phyloP scores from a whole-genome alignment of 1,140 invertebrate species.

The Neodiprion lecontei region DNA sequence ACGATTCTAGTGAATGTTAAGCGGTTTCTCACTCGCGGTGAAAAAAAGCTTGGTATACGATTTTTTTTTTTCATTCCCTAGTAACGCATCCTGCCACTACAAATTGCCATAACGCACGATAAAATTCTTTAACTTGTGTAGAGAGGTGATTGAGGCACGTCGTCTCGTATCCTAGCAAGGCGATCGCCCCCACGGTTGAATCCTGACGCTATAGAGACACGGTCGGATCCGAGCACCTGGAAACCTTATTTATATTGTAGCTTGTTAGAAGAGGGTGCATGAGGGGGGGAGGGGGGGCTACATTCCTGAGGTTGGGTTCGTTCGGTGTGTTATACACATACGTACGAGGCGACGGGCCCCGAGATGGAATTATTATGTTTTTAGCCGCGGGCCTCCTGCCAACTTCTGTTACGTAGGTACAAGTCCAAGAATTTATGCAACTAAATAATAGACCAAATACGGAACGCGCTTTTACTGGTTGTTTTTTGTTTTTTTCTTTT shows the following conservation, averaged over 20 bases:
- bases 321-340: neutral
- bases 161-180: no score
- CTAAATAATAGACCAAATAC: neutral
- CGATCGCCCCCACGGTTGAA: neutral
- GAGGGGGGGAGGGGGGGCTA: neutral
- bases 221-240: slow-evolving; percentile 9
- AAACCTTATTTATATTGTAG: slow-evolving; percentile 18
- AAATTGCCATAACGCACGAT: no score
- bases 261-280: slow-evolving; percentile 8
- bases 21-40: no score
- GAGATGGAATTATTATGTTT: neutral
- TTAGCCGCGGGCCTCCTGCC: neutral
- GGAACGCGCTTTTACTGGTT: neutral
- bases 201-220: neutral
- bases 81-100: no score
- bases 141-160: no score
- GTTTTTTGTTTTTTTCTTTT: neutral
- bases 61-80: no score
- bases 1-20: no score
- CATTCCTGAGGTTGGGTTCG: slow-evolving; percentile 13
- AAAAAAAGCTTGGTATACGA: no score
- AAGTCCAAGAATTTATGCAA: neutral
- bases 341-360: neutral
- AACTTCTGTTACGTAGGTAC: neutral
- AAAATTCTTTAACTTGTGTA: no score